Conservation (phyloP, 2,797 vertebrate genomes). For the Pogoniulus pusillus region DNA sequence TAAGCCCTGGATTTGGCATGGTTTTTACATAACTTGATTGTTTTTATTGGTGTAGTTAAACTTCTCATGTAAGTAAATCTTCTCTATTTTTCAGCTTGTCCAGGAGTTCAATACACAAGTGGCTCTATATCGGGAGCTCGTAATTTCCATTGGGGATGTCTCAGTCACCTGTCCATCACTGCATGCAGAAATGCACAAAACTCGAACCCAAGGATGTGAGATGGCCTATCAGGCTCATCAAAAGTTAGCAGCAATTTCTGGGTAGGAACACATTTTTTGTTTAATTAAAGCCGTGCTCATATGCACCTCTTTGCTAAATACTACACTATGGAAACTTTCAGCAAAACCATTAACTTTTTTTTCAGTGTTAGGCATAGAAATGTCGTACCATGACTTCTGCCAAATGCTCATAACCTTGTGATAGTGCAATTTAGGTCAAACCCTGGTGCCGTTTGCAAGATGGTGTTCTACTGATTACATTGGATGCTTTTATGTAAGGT, state of each 20-base stretch:
- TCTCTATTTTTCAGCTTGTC: conserved; percentile 87
- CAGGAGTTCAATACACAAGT: conserved; percentile 98
- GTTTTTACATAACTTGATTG: neutral
- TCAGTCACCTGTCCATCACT: conserved; percentile 89
- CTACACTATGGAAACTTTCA: neutral
- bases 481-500: neutral
- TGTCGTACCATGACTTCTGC: neutral
- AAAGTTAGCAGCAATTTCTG: conserved; percentile 93
- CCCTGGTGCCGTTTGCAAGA: neutral
- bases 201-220: conserved; percentile 92
- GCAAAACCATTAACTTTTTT: neutral
- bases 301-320: neutral
- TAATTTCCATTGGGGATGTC: conserved; percentile 97
- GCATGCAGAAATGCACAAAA: conserved; percentile 91
- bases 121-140: conserved; percentile 94
- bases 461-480: neutral
- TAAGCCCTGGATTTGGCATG: neutral
- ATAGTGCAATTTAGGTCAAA: neutral
- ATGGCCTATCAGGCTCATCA: conserved; percentile 93
- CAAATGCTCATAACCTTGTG: neutral
- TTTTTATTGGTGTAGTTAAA: neutral
- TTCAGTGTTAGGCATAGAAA: neutral
- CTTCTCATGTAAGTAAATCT: neutral
- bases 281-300: neutral
- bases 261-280: conserved; percentile 79